Percentiles rank a stretch among this genome's conserved stretches.
These are phyloP conservation scores for Xiphorhynchus erythropygius DNA, from an alignment of 2,797 vertebrate genomes.

Conservation along the genomic window DNA sequence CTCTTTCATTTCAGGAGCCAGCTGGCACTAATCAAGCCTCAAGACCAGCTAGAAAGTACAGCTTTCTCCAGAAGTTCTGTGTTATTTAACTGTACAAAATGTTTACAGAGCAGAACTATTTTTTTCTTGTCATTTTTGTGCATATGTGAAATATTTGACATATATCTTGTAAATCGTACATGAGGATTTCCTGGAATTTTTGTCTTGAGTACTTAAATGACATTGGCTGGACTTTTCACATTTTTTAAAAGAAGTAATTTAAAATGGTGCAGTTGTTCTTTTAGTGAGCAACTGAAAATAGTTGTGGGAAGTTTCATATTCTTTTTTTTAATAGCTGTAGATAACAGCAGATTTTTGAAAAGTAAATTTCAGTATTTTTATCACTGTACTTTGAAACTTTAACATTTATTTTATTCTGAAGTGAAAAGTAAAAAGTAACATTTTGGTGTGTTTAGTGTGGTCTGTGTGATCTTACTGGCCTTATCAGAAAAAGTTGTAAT, in stretches of 20 bases:
- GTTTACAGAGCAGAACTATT: background rate
- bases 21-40: background rate
- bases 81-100: background rate
- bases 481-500: background rate
- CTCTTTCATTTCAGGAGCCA: background rate
- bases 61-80: background rate
- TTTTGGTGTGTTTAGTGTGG: background rate
- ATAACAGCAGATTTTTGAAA: background rate
- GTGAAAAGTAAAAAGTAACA: background rate
- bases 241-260: background rate
- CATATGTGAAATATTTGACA: background rate
- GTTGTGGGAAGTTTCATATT: background rate
- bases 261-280: background rate
- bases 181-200: slow-evolving; percentile 23
- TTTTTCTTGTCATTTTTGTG: background rate
- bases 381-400: background rate
- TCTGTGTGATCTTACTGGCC: background rate
- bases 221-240: background rate
- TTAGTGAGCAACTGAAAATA: background rate
- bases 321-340: background rate
- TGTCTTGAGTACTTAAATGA: background rate
- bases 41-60: background rate
- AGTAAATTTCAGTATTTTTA: background rate
- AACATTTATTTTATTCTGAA: background rate
- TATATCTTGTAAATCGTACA: background rate